These are phyloP conservation scores for Pedicia rivosa DNA, from an alignment of 2,888 invertebrate species.

Conservation along the genomic window DNA sequence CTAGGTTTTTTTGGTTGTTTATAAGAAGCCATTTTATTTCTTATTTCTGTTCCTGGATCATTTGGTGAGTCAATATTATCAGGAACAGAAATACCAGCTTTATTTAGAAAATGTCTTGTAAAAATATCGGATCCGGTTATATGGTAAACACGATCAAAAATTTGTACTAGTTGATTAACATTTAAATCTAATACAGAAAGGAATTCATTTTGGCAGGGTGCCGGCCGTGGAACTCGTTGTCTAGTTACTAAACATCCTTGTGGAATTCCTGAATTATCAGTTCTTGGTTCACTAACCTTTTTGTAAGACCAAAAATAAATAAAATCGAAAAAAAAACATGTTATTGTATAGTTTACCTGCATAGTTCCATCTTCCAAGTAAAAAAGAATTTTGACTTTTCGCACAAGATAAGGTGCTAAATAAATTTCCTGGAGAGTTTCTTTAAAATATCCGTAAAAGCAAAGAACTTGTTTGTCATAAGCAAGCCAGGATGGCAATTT, in stretches of 20 bases:
- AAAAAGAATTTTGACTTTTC: slow-evolving; percentile 70
- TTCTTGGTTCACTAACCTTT: slow-evolving; percentile 63
- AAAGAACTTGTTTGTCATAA: slow-evolving; percentile 66
- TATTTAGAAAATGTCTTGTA: slow-evolving; percentile 67
- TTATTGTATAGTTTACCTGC: too few species aligned
- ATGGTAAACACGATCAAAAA: slow-evolving; percentile 68
- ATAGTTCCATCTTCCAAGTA: slow-evolving; percentile 86
- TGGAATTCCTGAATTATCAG: slow-evolving; percentile 68
- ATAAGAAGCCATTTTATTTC: slow-evolving; percentile 21
- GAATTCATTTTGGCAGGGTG: slow-evolving; percentile 55
- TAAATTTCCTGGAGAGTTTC: slow-evolving; percentile 51
- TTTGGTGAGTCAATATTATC: slow-evolving; percentile 42
- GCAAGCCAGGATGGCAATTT: slow-evolving; percentile 73
- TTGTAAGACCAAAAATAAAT: neutral
- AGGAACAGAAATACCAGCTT: slow-evolving; percentile 69
- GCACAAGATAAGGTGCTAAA: slow-evolving; percentile 49
- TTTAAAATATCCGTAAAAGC: slow-evolving; percentile 28
- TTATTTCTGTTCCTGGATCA: slow-evolving; percentile 35
- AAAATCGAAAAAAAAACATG: too few species aligned
- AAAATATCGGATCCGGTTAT: slow-evolving; percentile 77
- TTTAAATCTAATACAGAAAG: slow-evolving; percentile 79
- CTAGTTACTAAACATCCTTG: slow-evolving; percentile 73
- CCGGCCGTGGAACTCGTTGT: slow-evolving; percentile 62
- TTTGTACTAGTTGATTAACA: slow-evolving; percentile 59
- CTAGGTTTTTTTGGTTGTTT: slow-evolving; percentile 15